Base-by-base conservation (phyloP, 2,888 invertebrate genomes). In the Tanypteryx hageni region DNA sequence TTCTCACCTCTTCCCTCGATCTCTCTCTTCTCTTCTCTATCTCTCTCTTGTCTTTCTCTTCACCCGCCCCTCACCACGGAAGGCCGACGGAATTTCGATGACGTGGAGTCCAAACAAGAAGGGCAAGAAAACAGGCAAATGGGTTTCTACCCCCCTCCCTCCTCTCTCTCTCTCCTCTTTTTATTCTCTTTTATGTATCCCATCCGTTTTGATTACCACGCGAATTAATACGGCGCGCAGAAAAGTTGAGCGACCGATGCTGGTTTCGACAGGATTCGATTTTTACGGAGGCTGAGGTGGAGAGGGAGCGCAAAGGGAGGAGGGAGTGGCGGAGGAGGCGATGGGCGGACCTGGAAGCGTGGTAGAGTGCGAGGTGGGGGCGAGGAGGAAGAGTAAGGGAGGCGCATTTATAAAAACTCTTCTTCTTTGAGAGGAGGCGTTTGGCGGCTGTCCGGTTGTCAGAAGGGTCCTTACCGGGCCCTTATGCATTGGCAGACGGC, bases 191-290 rank as follows among this genome's bases (percentile, higher is more conserved):
- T 76, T 76, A 27, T 76, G 22, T 22, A 76, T 76, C 76, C 76
- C 76, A 76, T 27, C 76, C 76, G 76, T 76, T 76, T 76, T 76
- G 76, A 76, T 76, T 76, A 76, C 76, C 27, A 27, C 76, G 76
- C 76, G 76, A 76, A 76, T 76, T 76, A 76, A 76, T 76, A 76
- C 18, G 76, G 76, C 76, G 76, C 76, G 76, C 22, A 27, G 76
- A 76, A 76, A 76, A 76, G 76, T 76, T 76, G 76, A 76, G 76
- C 76, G 27, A 22, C 76, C 22, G 76, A 76, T n/a, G 76, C 27
- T 76, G 76, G 76, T 76, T 76, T 76, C 76, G 76, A 76, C 76
- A 76, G 76, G 76, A 76, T 76, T 76, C 76, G 76, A 76, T 76
- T 76, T 76, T 22, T 22, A 76, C 76, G 76, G 76, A 27, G 76